Percentiles rank a stretch among this genome's conserved stretches.
Evolutionary conservation across 2,888 invertebrate genomes (phyloP).

Genomic region (Fragum sueziense): DNA sequence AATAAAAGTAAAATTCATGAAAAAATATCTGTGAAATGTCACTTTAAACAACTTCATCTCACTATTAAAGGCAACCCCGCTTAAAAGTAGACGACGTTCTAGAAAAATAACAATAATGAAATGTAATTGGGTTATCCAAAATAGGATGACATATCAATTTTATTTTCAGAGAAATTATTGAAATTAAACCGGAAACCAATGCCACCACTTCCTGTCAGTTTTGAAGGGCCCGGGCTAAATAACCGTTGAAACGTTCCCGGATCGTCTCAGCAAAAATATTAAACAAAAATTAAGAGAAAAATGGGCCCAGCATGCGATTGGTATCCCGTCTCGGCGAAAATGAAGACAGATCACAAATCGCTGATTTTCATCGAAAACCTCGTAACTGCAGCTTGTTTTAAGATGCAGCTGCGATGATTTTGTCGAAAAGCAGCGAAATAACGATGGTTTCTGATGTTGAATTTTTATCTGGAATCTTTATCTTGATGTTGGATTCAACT

Average conservation of each 20-base stretch:
- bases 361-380: too few relatives aligned
- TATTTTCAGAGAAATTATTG: not conserved
- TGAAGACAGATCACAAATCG: constrained; percentile 5
- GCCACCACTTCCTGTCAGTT: constrained; percentile 9
- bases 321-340: not conserved
- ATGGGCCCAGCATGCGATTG: not conserved
- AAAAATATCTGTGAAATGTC: too few relatives aligned
- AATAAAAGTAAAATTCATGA: too few relatives aligned
- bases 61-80: too few relatives aligned
- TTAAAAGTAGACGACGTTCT: too few relatives aligned
- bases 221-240: not conserved
- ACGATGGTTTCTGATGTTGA: constrained; percentile 8
- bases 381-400: too few relatives aligned
- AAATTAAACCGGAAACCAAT: not conserved
- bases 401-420: too few relatives aligned
- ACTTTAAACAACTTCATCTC: too few relatives aligned
- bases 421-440: too few relatives aligned
- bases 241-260: not conserved
- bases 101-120: too few relatives aligned
- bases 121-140: too few relatives aligned
- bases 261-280: not conserved
- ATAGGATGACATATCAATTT: too few relatives aligned
- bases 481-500: not conserved
- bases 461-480: not conserved
- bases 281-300: not conserved